These are phyloP conservation scores for Chiloscyllium plagiosum DNA, from an alignment of 2,113 vertebrate genomes.

Conservation along the genomic window DNA sequence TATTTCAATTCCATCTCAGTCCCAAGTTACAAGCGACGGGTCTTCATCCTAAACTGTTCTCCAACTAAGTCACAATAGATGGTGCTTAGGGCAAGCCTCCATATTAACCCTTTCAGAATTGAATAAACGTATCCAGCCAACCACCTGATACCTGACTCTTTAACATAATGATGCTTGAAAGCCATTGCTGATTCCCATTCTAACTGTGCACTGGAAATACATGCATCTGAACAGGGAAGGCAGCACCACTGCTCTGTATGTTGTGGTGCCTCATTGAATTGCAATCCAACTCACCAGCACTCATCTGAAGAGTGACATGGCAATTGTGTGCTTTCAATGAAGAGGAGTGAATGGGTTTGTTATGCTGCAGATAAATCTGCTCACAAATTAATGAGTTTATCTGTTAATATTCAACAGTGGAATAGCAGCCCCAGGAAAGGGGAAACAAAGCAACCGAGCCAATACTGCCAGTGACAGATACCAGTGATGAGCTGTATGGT, in stretches of 20 bases:
- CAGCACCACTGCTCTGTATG: background rate
- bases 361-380: background rate
- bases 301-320: background rate
- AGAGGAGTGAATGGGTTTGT: background rate
- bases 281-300: background rate
- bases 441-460: background rate
- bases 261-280: background rate
- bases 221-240: background rate
- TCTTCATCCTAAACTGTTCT: no score
- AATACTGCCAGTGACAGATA: background rate
- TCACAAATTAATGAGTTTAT: background rate
- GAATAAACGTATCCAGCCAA: background rate
- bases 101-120: no score
- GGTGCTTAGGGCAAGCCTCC: no score
- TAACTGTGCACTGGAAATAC: background rate
- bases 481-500: background rate
- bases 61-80: no score
- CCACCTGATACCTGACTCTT: background rate
- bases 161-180: background rate
- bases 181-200: background rate
- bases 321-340: background rate
- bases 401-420: background rate
- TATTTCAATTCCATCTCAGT: no score
- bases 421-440: background rate
- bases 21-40: no score